Evolutionary conservation across 1,140 invertebrate genomes (phyloP).

Genomic region (Pseudomyrmex gracilis): DNA sequence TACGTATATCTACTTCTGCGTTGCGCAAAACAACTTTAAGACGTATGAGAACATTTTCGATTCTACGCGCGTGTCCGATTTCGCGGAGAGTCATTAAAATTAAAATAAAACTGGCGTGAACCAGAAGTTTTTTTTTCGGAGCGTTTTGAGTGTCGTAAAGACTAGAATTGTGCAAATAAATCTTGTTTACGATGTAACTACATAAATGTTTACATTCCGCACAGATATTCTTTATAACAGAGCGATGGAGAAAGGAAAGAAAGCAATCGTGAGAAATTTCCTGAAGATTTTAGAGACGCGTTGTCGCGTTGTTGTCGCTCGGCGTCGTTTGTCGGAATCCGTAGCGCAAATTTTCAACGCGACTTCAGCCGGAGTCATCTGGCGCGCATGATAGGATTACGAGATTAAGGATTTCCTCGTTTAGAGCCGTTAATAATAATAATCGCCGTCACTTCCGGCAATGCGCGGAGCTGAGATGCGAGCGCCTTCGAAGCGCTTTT

Average conservation of each 20-base stretch:
- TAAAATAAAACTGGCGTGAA: constrained; percentile 13
- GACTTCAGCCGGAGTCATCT: constrained; percentile 67
- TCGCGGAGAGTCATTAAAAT: constrained; percentile 1
- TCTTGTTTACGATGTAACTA: neutral
- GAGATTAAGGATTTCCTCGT: constrained; percentile 74
- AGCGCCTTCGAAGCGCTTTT: constrained; percentile 3
- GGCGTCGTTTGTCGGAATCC: constrained; percentile 40
- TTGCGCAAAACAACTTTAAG: neutral
- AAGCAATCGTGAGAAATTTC: constrained; percentile 28
- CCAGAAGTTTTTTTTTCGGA: constrained; percentile 13
- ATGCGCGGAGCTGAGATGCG: neutral
- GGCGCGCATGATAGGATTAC: constrained; percentile 73
- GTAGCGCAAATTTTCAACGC: constrained; percentile 62
- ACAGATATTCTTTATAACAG: neutral
- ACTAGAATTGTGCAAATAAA: constrained; percentile 20
- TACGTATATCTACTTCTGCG: neutral
- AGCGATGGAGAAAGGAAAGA: no score
- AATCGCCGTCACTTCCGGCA: constrained; percentile 44
- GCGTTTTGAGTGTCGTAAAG: constrained; percentile 23
- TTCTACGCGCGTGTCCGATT: constrained; percentile 16
- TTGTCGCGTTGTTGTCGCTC: constrained; percentile 19
- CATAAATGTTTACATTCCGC: neutral
- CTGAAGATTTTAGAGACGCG: neutral
- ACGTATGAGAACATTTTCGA: neutral
- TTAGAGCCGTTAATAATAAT: constrained; percentile 73